Percentiles rank a stretch among this genome's conserved stretches.
phyloP scores from a whole-genome alignment of 2,113 vertebrate genomes.

The Callaeas wilsoni region DNA sequence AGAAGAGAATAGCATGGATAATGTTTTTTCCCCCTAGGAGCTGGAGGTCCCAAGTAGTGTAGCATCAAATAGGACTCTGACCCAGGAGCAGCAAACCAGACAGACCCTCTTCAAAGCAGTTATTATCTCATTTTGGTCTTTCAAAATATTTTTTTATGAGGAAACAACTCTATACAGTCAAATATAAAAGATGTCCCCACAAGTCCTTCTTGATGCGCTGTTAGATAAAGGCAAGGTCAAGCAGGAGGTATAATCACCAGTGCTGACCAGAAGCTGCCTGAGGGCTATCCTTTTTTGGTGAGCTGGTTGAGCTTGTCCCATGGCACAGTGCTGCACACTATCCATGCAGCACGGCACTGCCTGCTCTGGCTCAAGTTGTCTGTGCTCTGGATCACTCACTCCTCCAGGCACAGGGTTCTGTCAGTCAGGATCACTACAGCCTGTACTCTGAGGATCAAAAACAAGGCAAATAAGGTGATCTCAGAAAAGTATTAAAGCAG shows the following conservation, averaged over 20 bases:
- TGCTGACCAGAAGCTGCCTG: neutral
- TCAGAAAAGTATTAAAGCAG: neutral
- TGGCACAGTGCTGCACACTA: fast-evolving
- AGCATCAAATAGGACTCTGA: neutral
- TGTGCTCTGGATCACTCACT: neutral
- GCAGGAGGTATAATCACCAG: neutral
- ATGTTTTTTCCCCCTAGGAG: neutral
- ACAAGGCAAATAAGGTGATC: neutral
- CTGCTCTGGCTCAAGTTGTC: neutral
- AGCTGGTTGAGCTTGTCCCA: neutral
- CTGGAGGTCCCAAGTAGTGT: neutral
- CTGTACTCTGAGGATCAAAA: neutral
- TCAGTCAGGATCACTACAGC: neutral
- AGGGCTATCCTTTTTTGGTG: neutral
- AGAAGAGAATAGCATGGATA: neutral
- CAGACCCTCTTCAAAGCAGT: neutral
- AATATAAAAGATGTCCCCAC: neutral
- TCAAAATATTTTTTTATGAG: neutral
- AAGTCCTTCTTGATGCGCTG: neutral
- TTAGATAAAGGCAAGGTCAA: neutral
- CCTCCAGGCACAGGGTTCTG: neutral
- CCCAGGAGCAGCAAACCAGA: fast-evolving
- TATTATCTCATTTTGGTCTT: neutral
- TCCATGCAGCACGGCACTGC: fast-evolving
- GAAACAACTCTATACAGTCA: neutral